Conservation (phyloP, 2,888 invertebrate species). For the Eupithecia abbreviata region DNA sequence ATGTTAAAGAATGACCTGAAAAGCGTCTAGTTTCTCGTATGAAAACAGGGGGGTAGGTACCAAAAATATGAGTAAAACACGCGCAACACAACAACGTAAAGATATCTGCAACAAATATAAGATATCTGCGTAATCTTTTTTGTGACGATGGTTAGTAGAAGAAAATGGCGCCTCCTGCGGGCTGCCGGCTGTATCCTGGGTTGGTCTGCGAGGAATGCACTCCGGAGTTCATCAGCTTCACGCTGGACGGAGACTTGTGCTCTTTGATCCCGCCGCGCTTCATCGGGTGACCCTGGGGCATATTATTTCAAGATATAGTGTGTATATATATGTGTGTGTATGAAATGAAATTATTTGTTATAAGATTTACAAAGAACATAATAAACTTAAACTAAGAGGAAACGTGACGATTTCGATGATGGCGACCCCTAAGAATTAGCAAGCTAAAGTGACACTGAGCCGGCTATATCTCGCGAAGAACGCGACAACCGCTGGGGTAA, state of each 20-base stretch:
- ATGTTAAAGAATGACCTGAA: no score
- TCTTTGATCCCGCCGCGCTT: constrained; percentile 85
- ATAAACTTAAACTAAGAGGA: no score
- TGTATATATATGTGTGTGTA: no score
- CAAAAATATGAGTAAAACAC: neutral
- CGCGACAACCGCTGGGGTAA: no score
- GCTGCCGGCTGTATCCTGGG: constrained; percentile 91
- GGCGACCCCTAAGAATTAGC: no score
- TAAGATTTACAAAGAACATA: no score
- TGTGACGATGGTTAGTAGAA: constrained; percentile 79
- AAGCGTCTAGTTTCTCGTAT: no score
- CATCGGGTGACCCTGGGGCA: constrained; percentile 81
- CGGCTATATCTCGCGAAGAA: no score
- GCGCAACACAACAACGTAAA: neutral
- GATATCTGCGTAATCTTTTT: neutral
- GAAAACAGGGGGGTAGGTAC: neutral
- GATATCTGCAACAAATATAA: no score
- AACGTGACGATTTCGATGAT: no score
- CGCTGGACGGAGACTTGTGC: constrained; percentile 87
- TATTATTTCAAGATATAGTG: neutral
- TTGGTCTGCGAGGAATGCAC: constrained; percentile 92
- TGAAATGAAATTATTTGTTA: no score
- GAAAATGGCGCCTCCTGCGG: constrained; percentile 88
- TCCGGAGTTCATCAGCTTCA: constrained; percentile 91
- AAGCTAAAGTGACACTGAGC: no score